These are phyloP conservation scores for Thamnaconus septentrionalis DNA, from an alignment of 2,113 vertebrate species.

Conservation along the genomic window DNA sequence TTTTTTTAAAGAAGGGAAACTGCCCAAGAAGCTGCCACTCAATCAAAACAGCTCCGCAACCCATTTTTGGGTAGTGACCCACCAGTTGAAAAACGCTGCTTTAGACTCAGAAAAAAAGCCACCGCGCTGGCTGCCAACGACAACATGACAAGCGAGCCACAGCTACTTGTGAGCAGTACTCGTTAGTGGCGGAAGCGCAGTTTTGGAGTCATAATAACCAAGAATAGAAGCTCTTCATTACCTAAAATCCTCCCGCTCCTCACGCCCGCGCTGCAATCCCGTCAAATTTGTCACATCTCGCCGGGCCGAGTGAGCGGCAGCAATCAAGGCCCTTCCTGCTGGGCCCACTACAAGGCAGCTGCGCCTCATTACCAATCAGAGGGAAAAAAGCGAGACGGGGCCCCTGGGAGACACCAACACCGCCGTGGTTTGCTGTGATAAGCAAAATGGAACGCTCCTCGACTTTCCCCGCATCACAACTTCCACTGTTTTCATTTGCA, in stretches of 20 bases:
- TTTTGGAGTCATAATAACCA: slow-evolving; percentile 29
- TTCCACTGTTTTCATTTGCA: too few relatives aligned
- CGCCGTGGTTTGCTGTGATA: too few relatives aligned
- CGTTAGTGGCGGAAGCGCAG: slow-evolving; percentile 12
- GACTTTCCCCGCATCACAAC: too few relatives aligned
- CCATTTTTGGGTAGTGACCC: too few relatives aligned
- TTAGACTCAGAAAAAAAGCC: neutral
- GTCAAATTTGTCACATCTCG: slow-evolving; percentile 31
- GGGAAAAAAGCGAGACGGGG: slow-evolving; percentile 29
- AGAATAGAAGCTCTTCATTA: slow-evolving; percentile 44
- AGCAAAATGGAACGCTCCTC: too few relatives aligned
- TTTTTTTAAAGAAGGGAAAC: too few relatives aligned
- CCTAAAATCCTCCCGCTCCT: slow-evolving; percentile 21
- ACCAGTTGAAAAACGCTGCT: too few relatives aligned
- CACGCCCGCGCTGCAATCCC: slow-evolving; percentile 13
- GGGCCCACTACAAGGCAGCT: slow-evolving; percentile 54
- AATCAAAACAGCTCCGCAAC: too few relatives aligned
- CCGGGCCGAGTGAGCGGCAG: slow-evolving; percentile 37
- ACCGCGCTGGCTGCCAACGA: slow-evolving; percentile 18
- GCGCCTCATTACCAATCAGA: slow-evolving; percentile 66
- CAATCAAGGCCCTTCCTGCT: slow-evolving; percentile 59
- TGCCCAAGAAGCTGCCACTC: too few relatives aligned
- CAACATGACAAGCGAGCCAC: slow-evolving; percentile 28
- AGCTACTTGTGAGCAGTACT: slow-evolving; percentile 18
- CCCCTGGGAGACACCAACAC: slow-evolving; percentile 27